Evolutionary conservation across 1,140 invertebrate genomes (phyloP), one percentile per base, ranked within the genome.

Genomic region (Zaprionus vittiger): DNA sequence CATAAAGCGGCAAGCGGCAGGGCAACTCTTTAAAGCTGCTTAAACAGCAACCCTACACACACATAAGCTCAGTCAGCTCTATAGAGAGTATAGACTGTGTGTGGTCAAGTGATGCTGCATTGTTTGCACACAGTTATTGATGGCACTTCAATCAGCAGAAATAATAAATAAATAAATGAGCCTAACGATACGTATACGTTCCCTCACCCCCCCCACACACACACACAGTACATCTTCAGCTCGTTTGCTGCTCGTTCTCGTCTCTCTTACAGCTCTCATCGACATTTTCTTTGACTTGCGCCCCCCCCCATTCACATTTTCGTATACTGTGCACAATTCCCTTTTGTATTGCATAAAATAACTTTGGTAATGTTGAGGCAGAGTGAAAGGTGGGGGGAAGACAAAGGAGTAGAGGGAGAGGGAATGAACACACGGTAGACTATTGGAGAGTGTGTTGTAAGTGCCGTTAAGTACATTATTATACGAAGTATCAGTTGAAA

Each of bases 91-190:
- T 2, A 2, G 22, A n/a, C 41, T 47, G 2, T 17, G n/a, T 26
- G 6, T 26, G 54, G 22, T n/a, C 24, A 26, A 55, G n/a, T 28
- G n/a, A 66, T 34, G 49, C 61, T 65, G 80, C 73, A 65, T 75
- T 87, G 74, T 81, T 90, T 81, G 78, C 84, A 75, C 77, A 75
- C 68, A 65, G 85, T 84, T 87, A 87, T 87, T 87, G 84, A 87
- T 87, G 71, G 85, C 83, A 83, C 84, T 87, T 87, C 84, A 87
- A 87, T 87, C 84, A 76, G 78, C 87, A 83, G 68, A 90, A 87
- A 87, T 87, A 87, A 87, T 87, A 87, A 87, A 87, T 87, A 87
- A 87, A 87, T 87, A 87, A 87, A 87, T 87, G 81, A 87, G 84
- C 85, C 84, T 90, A 87, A 87, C 84, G 81, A 83, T 81, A 84